Percentiles rank a stretch among this genome's conserved stretches.
phyloP scores from a whole-genome alignment of 2,797 vertebrate species.

The Xenops minutus region DNA sequence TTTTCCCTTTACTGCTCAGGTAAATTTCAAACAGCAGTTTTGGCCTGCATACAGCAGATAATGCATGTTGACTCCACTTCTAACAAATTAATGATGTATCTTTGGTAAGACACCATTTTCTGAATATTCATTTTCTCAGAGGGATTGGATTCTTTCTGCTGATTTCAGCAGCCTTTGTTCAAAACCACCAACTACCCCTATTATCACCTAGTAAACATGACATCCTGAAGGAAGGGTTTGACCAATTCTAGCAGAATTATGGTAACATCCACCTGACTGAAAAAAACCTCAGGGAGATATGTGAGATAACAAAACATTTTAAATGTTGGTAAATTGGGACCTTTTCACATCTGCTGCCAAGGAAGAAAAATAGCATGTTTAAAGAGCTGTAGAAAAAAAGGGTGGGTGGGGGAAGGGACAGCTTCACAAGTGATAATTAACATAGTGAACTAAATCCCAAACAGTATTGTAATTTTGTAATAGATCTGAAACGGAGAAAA shows the following conservation, averaged over 20 bases:
- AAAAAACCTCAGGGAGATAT: not conserved
- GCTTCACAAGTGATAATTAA: not conserved
- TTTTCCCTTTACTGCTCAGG: not conserved
- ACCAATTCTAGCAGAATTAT: not conserved
- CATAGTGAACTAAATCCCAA: not conserved
- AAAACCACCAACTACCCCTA: not conserved
- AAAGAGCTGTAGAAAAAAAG: not conserved
- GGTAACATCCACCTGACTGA: not conserved
- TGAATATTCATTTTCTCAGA: slow-evolving; percentile 21
- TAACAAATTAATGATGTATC: not conserved
- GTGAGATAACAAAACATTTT: not conserved
- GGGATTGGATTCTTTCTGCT: not conserved
- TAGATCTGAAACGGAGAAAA: not conserved
- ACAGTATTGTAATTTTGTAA: not conserved
- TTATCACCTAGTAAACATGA: not conserved
- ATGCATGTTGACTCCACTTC: not conserved
- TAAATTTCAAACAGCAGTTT: not conserved
- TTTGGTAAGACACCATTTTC: slow-evolving; percentile 3
- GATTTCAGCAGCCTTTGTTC: slow-evolving; percentile 1
- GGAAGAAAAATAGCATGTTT: not conserved
- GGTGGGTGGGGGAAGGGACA: not conserved
- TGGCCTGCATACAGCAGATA: not conserved
- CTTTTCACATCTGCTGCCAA: not conserved
- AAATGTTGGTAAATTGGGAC: not conserved
- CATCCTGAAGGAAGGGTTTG: rapidly evolving